These are phyloP conservation scores for Eupithecia abbreviata DNA, from an alignment of 2,888 invertebrate genomes.

Conservation along the genomic window DNA sequence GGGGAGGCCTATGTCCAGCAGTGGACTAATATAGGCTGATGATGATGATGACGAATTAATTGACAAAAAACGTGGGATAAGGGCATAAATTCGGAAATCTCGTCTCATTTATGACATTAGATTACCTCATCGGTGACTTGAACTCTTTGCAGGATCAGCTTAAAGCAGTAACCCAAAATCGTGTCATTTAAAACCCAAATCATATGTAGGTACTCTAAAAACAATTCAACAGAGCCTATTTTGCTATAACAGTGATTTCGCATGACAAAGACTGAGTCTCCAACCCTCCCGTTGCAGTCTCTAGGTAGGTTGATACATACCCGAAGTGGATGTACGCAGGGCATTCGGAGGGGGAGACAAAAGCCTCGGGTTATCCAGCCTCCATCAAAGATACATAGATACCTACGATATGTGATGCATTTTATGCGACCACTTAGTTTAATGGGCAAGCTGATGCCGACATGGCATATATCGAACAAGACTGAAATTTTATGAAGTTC, in stretches of 20 bases:
- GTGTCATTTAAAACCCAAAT: neutral
- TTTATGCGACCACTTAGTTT: conserved; percentile 33
- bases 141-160: neutral
- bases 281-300: conserved; percentile 12
- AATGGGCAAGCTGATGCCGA: conserved; percentile 24
- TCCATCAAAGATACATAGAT: conserved; percentile 26
- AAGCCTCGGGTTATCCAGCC: conserved; percentile 26
- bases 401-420: conserved; percentile 29
- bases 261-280: conserved; percentile 15
- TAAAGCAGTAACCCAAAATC: neutral
- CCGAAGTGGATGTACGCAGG: conserved; percentile 31
- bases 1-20: too few relatives aligned
- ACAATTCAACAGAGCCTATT: conserved; percentile 6
- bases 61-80: neutral
- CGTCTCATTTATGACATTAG: neutral
- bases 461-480: conserved; percentile 10
- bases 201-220: conserved; percentile 6
- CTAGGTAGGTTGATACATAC: conserved; percentile 14
- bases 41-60: too few relatives aligned
- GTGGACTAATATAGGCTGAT: too few relatives aligned
- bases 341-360: conserved; percentile 31
- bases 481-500: neutral
- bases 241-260: conserved; percentile 1
- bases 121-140: neutral
- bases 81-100: neutral